phyloP scores from a whole-genome alignment of 2,797 vertebrate species.

The Iguana delicatissima region DNA sequence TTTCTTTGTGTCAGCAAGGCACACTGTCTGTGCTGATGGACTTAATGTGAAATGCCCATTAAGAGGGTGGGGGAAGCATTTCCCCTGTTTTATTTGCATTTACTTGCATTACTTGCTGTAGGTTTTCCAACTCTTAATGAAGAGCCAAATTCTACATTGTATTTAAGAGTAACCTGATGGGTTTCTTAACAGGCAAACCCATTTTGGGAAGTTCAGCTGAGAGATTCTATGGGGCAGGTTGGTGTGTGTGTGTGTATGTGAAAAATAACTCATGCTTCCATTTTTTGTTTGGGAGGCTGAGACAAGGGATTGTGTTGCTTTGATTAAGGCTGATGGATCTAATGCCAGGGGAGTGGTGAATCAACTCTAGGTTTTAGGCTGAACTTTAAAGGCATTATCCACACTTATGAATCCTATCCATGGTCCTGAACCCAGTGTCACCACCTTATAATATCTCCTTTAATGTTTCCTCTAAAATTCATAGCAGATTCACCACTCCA shows the following conservation, averaged over 20 bases:
- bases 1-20: slow-evolving; percentile 30
- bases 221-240: not conserved
- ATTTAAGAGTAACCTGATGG: not conserved
- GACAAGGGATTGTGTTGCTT: not conserved
- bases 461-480: too few species aligned
- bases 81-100: not conserved
- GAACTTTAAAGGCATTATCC: too few species aligned
- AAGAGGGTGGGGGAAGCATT: not conserved
- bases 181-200: not conserved
- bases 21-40: slow-evolving; percentile 7
- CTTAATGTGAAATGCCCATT: not conserved
- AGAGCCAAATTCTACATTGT: not conserved
- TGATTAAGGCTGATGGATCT: too few species aligned
- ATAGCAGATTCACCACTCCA: too few species aligned
- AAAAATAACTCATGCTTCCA: not conserved
- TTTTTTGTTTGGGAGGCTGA: not conserved
- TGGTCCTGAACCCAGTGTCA: too few species aligned
- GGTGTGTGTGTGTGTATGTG: not conserved
- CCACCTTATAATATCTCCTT: too few species aligned
- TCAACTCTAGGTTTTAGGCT: too few species aligned
- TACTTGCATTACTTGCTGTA: not conserved
- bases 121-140: slow-evolving; percentile 22
- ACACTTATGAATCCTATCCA: too few species aligned
- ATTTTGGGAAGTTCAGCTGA: not conserved
- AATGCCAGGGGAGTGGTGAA: too few species aligned